These are phyloP conservation scores for Tiaroga cobitis DNA, from an alignment of 2,797 vertebrate species.

Conservation along the genomic window DNA sequence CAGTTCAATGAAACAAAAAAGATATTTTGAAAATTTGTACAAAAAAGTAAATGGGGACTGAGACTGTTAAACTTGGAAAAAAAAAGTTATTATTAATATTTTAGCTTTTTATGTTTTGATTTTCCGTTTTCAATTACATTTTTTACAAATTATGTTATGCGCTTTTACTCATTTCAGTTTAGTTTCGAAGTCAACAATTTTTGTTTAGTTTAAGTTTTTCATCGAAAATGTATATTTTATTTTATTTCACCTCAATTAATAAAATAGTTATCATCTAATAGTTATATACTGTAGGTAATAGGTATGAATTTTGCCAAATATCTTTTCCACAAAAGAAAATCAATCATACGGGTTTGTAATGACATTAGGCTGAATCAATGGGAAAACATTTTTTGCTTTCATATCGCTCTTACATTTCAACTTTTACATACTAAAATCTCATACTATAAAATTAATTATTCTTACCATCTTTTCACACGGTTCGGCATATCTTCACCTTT, in stretches of 20 bases:
- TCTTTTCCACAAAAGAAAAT: neutral
- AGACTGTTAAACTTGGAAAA: neutral
- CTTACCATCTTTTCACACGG: conserved; percentile 40
- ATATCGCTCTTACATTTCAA: neutral
- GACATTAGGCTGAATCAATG: neutral
- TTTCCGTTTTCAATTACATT: neutral
- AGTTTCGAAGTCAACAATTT: no score
- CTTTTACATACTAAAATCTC: neutral
- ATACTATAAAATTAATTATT: neutral
- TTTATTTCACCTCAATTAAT: neutral
- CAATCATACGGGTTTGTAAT: neutral
- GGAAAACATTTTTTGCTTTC: neutral
- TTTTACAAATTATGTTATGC: neutral
- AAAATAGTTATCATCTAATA: neutral
- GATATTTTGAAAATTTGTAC: neutral
- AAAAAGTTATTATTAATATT: neutral
- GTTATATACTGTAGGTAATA: neutral
- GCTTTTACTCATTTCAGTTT: neutral
- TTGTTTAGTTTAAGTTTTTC: no score
- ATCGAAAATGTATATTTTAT: no score
- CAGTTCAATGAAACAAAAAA: neutral
- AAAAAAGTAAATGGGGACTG: neutral
- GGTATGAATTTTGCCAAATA: neutral
- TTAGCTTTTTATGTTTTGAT: neutral
- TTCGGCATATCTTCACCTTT: conserved; percentile 39